Evolutionary conservation across 2,888 invertebrate species (phyloP).

Genomic region (Dilophus febrilis): DNA sequence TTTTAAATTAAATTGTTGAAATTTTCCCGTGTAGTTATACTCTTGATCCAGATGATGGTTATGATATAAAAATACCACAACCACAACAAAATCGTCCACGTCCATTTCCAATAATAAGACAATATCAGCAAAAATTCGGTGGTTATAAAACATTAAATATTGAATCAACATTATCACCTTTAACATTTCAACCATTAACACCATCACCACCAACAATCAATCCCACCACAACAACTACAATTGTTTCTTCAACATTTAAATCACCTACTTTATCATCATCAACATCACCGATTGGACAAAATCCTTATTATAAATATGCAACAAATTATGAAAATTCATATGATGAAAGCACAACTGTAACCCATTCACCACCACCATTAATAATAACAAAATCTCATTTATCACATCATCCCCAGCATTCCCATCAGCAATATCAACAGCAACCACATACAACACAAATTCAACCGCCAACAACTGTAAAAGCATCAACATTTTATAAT

Average conservation of each 20-base stretch:
- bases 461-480: conserved; percentile 4
- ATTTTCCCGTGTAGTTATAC: neutral
- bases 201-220: neutral
- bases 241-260: too few relatives aligned
- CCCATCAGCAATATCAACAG: conserved; percentile 5
- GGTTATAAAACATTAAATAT: too few relatives aligned
- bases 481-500: neutral
- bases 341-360: too few relatives aligned
- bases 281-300: neutral
- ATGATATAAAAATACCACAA: neutral
- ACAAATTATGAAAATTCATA: neutral
- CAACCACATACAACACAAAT: conserved; percentile 11
- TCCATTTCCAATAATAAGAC: too few relatives aligned
- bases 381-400: conserved; percentile 1
- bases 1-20: neutral
- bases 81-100: too few relatives aligned
- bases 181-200: neutral
- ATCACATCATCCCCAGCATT: too few relatives aligned
- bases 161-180: too few relatives aligned
- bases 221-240: neutral
- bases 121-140: neutral
- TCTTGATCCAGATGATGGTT: conserved; percentile 4
- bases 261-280: neutral
- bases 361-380: too few relatives aligned
- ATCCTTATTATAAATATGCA: neutral